Percentiles rank a stretch among this genome's conserved stretches.
These are phyloP conservation scores for Peucedramus taeniatus DNA, from an alignment of 2,113 vertebrate species.

Conservation along the genomic window DNA sequence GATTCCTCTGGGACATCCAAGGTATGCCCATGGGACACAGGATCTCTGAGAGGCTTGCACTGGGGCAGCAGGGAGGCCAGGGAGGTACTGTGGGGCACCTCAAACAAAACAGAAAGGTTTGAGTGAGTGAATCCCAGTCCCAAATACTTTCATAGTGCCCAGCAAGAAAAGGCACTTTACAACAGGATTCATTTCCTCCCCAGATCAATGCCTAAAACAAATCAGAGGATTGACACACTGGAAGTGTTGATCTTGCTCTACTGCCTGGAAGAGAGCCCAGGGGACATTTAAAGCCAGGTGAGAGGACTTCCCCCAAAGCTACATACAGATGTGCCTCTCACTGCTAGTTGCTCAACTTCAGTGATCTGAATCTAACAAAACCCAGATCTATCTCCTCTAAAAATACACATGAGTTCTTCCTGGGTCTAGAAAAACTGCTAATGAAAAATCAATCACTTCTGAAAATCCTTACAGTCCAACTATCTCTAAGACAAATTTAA, in stretches of 20 bases:
- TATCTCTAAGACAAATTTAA: neutral
- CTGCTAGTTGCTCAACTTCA: neutral
- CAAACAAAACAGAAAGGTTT: neutral
- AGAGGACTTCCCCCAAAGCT: neutral
- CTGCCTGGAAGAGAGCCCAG: neutral
- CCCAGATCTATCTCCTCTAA: neutral
- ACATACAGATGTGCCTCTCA: neutral
- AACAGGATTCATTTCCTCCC: neutral
- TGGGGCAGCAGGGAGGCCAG: neutral
- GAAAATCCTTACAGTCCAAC: neutral
- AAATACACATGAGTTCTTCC: neutral
- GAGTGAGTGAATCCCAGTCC: neutral
- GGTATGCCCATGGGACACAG: neutral
- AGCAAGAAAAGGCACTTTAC: neutral
- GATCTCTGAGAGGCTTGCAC: neutral
- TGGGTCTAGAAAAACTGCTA: neutral
- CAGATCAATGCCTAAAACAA: neutral
- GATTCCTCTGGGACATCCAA: neutral
- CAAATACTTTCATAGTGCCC: neutral
- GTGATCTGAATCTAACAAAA: neutral
- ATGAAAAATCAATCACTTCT: neutral
- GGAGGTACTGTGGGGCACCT: neutral
- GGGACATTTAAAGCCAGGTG: neutral
- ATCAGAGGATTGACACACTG: neutral
- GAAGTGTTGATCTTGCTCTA: neutral